Base-by-base conservation (phyloP, 2,888 invertebrate species). In the Ennomos quercinarius region DNA sequence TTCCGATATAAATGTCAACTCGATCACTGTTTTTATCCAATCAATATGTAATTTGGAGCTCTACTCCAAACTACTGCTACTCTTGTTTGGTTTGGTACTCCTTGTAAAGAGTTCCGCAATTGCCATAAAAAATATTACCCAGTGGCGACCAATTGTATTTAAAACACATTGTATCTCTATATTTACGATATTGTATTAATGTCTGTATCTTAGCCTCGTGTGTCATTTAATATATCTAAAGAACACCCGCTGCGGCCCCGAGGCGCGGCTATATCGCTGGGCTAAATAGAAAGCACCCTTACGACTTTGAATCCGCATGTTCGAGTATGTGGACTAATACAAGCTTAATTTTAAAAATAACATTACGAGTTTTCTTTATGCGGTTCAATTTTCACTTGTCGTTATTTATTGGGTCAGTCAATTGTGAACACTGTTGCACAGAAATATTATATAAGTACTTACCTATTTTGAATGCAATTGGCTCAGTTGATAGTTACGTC, bases 151-250 rank as follows among this genome's bases (percentile, higher is more conserved):
- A 54, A 54, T 47, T 47, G 46, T 54, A 42, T 46, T 27, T 27
- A 27, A 47, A 54, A 54, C 41, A 37, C 47, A 27, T 45, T 50
- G 40, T 51, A 57, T 12, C 49, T 51, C 42, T 51, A 13, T 53
- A 52, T 58, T 58, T 58, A 58, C 57, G 57, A 58, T 52, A 35
- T 58, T 11, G 46, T 40, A 42, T 42, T 52, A 57, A 41, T n/a
- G 11, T 51, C n/a, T 45, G 37, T 57, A 34, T 52, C 38, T 40
- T 46, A 34, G 38, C 35, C 43, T 48, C 48, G 42, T 51, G 42
- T 55, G 56, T 45, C 46, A 47, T 57, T 57, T 57, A 57, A 57
- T 58, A 47, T 48, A 38, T 57, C 11, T 42, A 42, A 57, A 41
- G 43, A 9, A 57, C 52, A 39, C 47, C 52, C 52, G 58, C 58